These are phyloP conservation scores for Hypotaenidia philippensis DNA, from an alignment of 2,797 vertebrate species.

Conservation along the genomic window DNA sequence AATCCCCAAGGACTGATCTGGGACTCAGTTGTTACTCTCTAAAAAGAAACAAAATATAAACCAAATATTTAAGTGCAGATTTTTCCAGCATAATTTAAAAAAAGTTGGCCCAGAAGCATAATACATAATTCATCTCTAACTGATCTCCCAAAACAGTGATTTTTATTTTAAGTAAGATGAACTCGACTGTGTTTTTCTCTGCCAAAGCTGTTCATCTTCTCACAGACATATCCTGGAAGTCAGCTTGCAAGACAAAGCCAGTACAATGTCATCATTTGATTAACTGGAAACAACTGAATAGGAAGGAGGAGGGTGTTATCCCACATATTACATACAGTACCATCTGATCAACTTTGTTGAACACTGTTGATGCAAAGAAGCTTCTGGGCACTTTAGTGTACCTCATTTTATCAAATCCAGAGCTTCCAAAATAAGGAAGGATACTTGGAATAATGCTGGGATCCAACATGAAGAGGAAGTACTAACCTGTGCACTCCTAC, in stretches of 20 bases:
- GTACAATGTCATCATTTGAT: background rate
- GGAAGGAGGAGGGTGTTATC: background rate
- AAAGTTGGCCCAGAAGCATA: constrained; percentile 34
- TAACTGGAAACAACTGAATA: background rate
- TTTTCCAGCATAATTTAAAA: background rate
- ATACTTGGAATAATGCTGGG: background rate
- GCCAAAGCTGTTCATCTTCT: constrained; percentile 22
- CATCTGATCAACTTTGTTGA: background rate
- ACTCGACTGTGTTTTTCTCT: constrained; percentile 11
- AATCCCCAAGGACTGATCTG: constrained; percentile 1
- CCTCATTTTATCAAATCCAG: background rate
- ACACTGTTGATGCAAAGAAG: background rate
- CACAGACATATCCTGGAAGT: background rate
- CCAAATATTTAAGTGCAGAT: constrained; percentile 24
- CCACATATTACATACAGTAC: background rate
- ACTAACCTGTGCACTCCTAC: background rate
- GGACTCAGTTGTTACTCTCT: background rate
- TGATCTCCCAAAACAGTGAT: constrained; percentile 30
- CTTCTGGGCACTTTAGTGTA: background rate
- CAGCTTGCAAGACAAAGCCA: constrained; percentile 3
- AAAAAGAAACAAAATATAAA: constrained; percentile 51
- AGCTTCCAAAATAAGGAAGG: background rate
- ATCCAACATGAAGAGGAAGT: background rate
- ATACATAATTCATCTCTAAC: constrained; percentile 37
- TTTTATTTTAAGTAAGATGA: constrained; percentile 15